These are phyloP conservation scores for Coecobrya sp. DNA, from an alignment of 2,888 invertebrate genomes.

Conservation along the genomic window DNA sequence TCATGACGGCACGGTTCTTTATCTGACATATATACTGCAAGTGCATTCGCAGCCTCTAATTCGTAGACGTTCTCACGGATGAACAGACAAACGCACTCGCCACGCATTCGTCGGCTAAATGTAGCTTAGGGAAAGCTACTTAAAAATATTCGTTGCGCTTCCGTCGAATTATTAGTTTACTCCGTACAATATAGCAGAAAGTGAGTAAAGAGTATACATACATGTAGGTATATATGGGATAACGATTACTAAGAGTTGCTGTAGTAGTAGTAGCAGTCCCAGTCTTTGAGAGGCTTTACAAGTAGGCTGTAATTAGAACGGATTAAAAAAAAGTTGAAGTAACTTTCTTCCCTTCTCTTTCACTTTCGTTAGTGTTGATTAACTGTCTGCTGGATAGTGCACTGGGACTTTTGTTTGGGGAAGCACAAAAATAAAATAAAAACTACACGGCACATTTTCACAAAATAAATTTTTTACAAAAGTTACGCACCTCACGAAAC, in stretches of 20 bases:
- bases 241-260: neutral
- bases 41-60: neutral
- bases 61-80: neutral
- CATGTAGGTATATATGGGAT: neutral
- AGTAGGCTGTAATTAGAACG: conserved; percentile 49
- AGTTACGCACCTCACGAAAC: neutral
- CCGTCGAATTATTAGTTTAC: neutral
- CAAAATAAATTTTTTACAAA: neutral
- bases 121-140: neutral
- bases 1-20: too few relatives aligned
- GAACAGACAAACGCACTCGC: neutral
- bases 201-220: neutral
- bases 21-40: neutral
- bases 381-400: conserved; percentile 4
- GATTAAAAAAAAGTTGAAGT: conserved; percentile 51
- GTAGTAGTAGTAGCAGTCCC: neutral
- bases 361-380: conserved; percentile 54
- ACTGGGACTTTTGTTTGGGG: neutral
- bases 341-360: conserved; percentile 26
- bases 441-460: neutral
- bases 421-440: neutral
- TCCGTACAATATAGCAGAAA: neutral
- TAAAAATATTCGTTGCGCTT: neutral
- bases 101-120: neutral
- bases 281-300: conserved; percentile 45